Evolutionary conservation across 2,113 vertebrate species (phyloP), one percentile per base, ranked within the genome.

Genomic region (Pithys albifrons): DNA sequence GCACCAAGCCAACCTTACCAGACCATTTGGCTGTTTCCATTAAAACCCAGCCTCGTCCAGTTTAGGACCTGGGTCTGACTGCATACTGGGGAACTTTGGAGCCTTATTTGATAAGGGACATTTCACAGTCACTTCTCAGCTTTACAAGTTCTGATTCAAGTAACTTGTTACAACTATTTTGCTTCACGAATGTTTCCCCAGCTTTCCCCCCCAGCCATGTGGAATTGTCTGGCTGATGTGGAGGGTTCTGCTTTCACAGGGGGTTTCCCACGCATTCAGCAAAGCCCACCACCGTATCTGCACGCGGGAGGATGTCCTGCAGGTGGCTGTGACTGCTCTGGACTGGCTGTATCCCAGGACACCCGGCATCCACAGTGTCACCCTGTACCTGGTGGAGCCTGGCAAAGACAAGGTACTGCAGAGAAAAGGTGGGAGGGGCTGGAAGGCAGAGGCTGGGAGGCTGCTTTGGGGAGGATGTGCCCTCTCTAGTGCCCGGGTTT

Each of bases 231-330:
- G 52, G 39, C 84, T 96, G 33, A 95, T 79, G 46, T 67, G 39
- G 55, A 82, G 57, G 15, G 35, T 91, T 97, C 80, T 96, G 51
- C 76, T 65, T 96, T 75, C 81, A 27, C 94, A 98, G 98, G 98
- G 98, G 39, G 96, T 98, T 45, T 95, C 97, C 45, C 96, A 78
- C 22, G 95, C 92, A 3, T 98, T 98, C 93, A 98, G 98, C 83
- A 88, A 79, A 79, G 98, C 98, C 91, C 98, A 98, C 85, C 98
- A 98, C 84, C 88, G 97, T 1, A 82, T 98, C 62, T 95, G 91
- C 70, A 95, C 82, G 29, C 46, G 65, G 64, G 96, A 97, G 61
- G 96, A 97, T 16, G 35, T 98, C 54, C 89, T 98, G 8, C 97
- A 98, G 18, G 65, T 97, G 41, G 77, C 97, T 64, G 39, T 95